Evolutionary conservation across 2,888 invertebrate genomes (phyloP).

Genomic region (Nephrotoma guestfalica): DNA sequence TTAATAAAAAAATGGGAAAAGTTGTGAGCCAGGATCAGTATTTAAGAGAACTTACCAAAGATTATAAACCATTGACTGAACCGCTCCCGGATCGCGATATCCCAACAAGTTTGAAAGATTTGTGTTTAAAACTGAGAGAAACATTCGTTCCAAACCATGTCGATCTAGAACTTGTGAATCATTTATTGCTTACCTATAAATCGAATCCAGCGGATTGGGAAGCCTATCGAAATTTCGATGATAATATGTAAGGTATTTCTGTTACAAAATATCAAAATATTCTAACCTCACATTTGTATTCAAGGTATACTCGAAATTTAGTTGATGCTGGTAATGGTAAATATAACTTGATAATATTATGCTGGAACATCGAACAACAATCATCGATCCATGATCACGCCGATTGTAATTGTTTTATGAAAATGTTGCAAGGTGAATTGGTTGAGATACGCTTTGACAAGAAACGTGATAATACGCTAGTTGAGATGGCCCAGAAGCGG

Average conservation of each 20-base stretch:
- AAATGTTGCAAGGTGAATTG: slow-evolving; percentile 69
- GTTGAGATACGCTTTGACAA: slow-evolving; percentile 49
- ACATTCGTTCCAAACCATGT: background rate
- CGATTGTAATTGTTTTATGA: slow-evolving; percentile 96
- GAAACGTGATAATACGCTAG: slow-evolving; percentile 31
- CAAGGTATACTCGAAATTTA: slow-evolving; percentile 86
- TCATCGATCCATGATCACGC: slow-evolving; percentile 95
- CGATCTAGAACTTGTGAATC: background rate
- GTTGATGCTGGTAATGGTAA: slow-evolving; percentile 93
- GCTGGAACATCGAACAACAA: slow-evolving; percentile 93
- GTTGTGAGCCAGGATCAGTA: background rate
- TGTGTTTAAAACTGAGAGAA: background rate
- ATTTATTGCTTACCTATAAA: background rate
- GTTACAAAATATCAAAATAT: too few relatives aligned
- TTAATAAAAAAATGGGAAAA: background rate
- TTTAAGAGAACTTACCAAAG: background rate
- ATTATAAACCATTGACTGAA: background rate
- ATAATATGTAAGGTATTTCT: background rate
- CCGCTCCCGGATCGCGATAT: background rate
- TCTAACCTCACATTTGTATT: background rate
- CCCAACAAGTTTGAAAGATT: background rate
- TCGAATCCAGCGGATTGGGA: background rate
- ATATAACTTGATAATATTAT: slow-evolving; percentile 94
- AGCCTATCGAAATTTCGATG: background rate
- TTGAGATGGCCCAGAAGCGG: slow-evolving; percentile 45